Conservation (phyloP, 1,140 invertebrate species). For the Microvelia longipes region DNA sequence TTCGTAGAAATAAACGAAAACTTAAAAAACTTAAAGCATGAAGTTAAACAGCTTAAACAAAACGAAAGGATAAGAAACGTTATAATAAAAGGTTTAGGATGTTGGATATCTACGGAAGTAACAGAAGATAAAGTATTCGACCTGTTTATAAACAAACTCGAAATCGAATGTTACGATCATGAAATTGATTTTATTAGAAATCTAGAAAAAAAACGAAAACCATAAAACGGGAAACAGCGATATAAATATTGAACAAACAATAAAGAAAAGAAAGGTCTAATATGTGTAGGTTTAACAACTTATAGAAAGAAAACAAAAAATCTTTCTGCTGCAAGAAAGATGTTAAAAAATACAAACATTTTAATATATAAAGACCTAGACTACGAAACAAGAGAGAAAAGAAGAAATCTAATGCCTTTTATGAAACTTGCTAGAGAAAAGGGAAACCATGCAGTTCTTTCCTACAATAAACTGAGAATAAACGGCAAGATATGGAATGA, state of each 20-base stretch:
- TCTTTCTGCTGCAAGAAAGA: background rate
- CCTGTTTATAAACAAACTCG: background rate
- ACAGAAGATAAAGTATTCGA: background rate
- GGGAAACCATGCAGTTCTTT: background rate
- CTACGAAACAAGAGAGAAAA: background rate
- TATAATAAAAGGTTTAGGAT: background rate
- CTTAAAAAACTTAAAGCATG: background rate
- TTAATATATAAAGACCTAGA: background rate
- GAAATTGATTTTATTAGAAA: background rate
- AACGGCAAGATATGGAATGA: background rate
- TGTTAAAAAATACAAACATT: background rate
- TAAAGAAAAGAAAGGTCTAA: background rate
- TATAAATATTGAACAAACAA: background rate
- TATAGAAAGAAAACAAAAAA: background rate
- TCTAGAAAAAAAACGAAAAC: background rate
- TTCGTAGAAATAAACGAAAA: background rate
- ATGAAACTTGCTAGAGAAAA: background rate
- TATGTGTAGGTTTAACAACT: background rate
- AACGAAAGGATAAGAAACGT: background rate
- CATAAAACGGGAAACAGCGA: background rate
- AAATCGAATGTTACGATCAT: background rate
- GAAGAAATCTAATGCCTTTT: background rate
- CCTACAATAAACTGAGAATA: background rate
- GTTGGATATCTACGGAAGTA: background rate
- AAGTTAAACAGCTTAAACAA: background rate